A percentile compares a stretch with the other conserved stretches of the same genome.
Conservation (phyloP, 2,113 vertebrate genomes). For the Nothobranchius furzeri region DNA sequence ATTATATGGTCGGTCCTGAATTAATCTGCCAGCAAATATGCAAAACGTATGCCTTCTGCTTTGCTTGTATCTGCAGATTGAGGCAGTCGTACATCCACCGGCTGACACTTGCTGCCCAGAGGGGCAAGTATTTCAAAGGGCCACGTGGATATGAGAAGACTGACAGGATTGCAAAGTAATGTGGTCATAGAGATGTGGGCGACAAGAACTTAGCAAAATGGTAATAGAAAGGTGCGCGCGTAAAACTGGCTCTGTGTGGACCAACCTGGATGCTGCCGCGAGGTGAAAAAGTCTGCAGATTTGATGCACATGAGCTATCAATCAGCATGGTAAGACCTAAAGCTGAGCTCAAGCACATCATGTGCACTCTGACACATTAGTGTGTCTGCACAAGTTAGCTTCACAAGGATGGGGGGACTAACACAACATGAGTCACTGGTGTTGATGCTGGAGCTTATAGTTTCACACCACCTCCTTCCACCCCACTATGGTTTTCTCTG, state of each 20-base stretch:
- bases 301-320: background rate
- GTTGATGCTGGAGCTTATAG: conserved; percentile 29
- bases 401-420: conserved; percentile 52
- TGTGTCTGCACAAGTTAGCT: conserved; percentile 52
- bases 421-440: conserved; percentile 51
- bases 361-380: conserved; percentile 41
- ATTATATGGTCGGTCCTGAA: conserved; percentile 54
- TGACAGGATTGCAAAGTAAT: conserved; percentile 12
- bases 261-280: background rate
- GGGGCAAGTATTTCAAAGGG: conserved; percentile 38
- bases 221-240: background rate
- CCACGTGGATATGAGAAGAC: conserved; percentile 16
- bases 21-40: conserved; percentile 69
- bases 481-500: conserved; percentile 3
- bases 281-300: conserved; percentile 14
- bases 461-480: conserved; percentile 1
- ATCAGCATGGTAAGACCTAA: conserved; percentile 18
- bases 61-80: conserved; percentile 29
- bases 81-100: conserved; percentile 52
- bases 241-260: background rate
- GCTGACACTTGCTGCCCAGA: conserved; percentile 47
- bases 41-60: conserved; percentile 54
- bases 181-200: background rate
- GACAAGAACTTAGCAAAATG: conserved; percentile 10
- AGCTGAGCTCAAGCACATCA: conserved; percentile 36